These are phyloP conservation scores for Loriculus beryllinus DNA, from an alignment of 2,797 vertebrate genomes.

Conservation along the genomic window DNA sequence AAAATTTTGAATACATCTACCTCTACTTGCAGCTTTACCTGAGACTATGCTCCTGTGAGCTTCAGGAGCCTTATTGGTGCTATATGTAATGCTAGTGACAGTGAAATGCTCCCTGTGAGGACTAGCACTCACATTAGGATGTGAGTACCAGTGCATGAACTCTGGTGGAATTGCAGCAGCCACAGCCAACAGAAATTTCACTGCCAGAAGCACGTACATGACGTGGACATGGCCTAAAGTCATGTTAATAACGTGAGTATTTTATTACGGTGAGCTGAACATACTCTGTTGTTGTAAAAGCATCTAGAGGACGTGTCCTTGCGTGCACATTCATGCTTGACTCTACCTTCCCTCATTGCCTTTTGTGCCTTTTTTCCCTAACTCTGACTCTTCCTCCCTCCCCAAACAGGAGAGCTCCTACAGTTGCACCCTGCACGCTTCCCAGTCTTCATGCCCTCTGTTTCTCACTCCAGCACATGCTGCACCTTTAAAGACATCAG, in stretches of 20 bases:
- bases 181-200: neutral
- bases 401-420: neutral
- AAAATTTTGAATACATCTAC: neutral
- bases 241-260: constrained; percentile 6
- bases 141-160: neutral
- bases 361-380: neutral
- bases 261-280: constrained; percentile 27
- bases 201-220: neutral
- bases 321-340: neutral
- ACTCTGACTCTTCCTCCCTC: neutral
- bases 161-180: neutral
- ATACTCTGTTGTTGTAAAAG: constrained; percentile 4
- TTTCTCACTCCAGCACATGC: neutral
- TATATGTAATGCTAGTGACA: neutral
- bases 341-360: neutral
- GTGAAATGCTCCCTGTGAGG: neutral
- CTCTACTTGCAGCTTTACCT: neutral
- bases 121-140: neutral
- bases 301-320: neutral
- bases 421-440: neutral
- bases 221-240: constrained; percentile 17
- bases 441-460: neutral
- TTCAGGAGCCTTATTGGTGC: neutral
- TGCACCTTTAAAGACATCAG: neutral
- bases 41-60: neutral